Percentiles rank a stretch among this genome's conserved stretches.
Conservation (phyloP, 2,797 vertebrate genomes). For the Cercopithecus diana region DNA sequence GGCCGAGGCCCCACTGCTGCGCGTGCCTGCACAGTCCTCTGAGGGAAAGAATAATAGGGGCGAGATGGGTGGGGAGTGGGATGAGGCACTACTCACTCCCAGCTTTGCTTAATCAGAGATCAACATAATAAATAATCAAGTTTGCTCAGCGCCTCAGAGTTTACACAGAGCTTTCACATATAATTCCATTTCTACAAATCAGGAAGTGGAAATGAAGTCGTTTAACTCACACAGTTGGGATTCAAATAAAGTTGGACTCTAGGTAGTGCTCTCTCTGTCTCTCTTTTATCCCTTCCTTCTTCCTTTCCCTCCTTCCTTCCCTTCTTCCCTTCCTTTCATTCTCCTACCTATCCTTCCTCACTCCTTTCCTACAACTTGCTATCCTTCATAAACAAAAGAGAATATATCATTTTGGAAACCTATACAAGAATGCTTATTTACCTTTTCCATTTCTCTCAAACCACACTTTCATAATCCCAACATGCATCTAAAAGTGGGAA, state of each 20-base stretch:
- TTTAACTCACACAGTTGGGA: background rate
- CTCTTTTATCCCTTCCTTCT: background rate
- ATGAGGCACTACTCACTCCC: background rate
- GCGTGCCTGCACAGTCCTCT: background rate
- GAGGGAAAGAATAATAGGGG: background rate
- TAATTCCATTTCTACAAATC: background rate
- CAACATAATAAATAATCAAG: background rate
- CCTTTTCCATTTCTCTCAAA: conserved; percentile 32
- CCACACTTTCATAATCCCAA: background rate
- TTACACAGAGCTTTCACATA: background rate
- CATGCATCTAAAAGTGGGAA: background rate
- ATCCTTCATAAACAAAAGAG: background rate
- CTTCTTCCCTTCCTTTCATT: background rate
- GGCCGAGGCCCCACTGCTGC: too few species aligned
- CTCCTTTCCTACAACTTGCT: background rate
- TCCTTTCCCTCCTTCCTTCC: background rate
- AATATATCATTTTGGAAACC: background rate
- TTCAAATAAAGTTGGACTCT: background rate
- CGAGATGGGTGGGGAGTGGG: fast-evolving
- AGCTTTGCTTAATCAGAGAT: background rate
- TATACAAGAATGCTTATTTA: background rate
- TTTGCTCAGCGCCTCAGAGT: background rate
- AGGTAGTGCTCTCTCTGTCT: background rate
- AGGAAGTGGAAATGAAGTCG: background rate
- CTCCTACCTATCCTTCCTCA: background rate